Percentiles rank a stretch among this genome's conserved stretches.
phyloP scores from a whole-genome alignment of 1,140 invertebrate genomes.

The Bombus pascuorum region DNA sequence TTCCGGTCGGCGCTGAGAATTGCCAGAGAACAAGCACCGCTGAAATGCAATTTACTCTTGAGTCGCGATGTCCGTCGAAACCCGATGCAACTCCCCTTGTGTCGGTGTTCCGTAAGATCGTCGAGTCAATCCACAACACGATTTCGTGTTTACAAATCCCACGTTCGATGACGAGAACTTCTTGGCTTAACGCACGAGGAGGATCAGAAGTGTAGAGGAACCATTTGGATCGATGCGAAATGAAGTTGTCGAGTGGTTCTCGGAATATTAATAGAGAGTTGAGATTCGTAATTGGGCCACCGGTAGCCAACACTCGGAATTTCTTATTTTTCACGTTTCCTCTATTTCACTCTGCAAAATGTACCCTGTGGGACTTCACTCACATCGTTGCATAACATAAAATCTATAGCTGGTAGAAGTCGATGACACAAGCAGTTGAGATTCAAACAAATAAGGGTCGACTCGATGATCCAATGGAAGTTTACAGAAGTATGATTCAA shows the following conservation, averaged over 20 bases:
- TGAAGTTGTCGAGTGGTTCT: not conserved
- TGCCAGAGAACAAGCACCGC: conserved; percentile 62
- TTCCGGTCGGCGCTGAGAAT: conserved; percentile 74
- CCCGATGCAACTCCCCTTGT: conserved; percentile 9
- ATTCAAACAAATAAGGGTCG: not conserved
- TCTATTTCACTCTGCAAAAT: too few species aligned
- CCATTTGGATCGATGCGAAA: not conserved
- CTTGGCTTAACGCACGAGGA: too few species aligned
- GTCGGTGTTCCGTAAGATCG: not conserved
- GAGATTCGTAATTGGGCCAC: not conserved
- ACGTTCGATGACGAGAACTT: not conserved
- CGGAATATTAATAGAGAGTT: not conserved
- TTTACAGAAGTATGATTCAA: too few species aligned
- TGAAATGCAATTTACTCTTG: conserved; percentile 71
- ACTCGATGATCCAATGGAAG: too few species aligned
- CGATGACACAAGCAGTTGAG: not conserved
- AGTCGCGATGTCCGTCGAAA: conserved; percentile 52
- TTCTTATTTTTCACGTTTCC: not conserved
- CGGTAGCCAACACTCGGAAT: not conserved
- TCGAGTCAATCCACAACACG: not conserved
- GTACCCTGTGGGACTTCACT: too few species aligned
- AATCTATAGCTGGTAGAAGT: not conserved
- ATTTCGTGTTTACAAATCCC: conserved; percentile 12
- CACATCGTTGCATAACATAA: not conserved
- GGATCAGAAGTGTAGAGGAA: not conserved